These are phyloP conservation scores for Halcyon leucocephala DNA, from an alignment of 2,797 vertebrate genomes.

Conservation along the genomic window DNA sequence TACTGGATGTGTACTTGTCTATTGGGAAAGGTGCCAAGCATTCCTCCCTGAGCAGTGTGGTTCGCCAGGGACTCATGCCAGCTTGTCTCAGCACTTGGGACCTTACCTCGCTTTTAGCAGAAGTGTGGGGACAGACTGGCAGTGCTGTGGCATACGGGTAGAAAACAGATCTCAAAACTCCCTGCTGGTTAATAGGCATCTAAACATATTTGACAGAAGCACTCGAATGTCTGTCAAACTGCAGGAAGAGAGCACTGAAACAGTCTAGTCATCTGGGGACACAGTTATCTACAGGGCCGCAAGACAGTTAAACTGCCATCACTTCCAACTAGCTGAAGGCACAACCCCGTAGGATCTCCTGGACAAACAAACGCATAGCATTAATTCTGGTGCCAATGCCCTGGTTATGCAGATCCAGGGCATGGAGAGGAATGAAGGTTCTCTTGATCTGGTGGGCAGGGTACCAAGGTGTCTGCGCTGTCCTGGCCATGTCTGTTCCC, in stretches of 20 bases:
- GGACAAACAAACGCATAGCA: neutral
- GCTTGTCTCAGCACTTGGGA: neutral
- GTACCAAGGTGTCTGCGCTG: neutral
- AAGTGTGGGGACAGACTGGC: neutral
- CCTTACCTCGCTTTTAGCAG: neutral
- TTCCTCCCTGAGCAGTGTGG: neutral
- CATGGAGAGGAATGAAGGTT: neutral
- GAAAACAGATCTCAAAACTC: neutral
- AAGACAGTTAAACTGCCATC: rapidly evolving
- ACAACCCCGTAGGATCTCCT: neutral
- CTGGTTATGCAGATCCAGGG: neutral
- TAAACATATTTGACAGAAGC: neutral
- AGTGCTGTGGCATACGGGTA: neutral
- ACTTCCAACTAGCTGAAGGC: neutral
- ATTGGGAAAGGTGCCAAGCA: neutral
- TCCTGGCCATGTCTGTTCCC: neutral
- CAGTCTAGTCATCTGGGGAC: neutral
- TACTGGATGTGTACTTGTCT: neutral
- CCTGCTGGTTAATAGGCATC: neutral
- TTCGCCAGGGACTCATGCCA: neutral
- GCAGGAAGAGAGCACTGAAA: neutral
- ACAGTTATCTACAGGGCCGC: rapidly evolving
- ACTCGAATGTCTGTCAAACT: neutral
- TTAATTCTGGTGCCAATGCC: neutral
- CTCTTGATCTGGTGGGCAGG: neutral